These are phyloP conservation scores for Hylaea fasciaria DNA, from an alignment of 2,888 invertebrate species.

Conservation along the genomic window DNA sequence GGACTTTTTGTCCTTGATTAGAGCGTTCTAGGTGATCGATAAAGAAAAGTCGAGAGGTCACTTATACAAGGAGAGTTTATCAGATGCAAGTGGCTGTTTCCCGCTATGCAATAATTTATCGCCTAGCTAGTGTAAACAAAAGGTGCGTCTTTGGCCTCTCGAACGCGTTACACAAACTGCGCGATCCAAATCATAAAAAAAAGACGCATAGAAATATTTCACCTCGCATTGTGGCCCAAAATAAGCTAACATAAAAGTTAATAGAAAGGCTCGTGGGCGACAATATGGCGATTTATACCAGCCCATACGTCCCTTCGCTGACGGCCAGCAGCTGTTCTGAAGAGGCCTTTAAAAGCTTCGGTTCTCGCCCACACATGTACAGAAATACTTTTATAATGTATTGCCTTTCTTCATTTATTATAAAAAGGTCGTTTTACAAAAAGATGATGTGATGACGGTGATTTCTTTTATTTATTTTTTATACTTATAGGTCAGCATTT, in stretches of 20 bases:
- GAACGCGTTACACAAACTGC: too few relatives aligned
- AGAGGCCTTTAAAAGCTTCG: slow-evolving; percentile 2
- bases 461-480: too few relatives aligned
- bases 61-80: too few relatives aligned
- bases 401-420: neutral
- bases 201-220: neutral
- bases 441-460: too few relatives aligned
- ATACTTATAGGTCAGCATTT: too few relatives aligned
- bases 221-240: neutral
- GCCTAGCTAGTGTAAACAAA: too few relatives aligned
- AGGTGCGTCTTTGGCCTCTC: too few relatives aligned
- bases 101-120: too few relatives aligned
- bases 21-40: too few relatives aligned
- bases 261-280: neutral
- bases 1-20: too few relatives aligned
- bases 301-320: slow-evolving; percentile 5
- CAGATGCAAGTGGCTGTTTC: too few relatives aligned
- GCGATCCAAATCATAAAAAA: neutral
- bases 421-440: neutral
- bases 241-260: slow-evolving; percentile 2
- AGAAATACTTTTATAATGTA: neutral
- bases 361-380: neutral
- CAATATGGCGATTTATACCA: neutral
- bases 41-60: too few relatives aligned
- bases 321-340: neutral